Evolutionary conservation across 2,797 vertebrate species (phyloP).

Genomic region (Aotus griseimembra): DNA sequence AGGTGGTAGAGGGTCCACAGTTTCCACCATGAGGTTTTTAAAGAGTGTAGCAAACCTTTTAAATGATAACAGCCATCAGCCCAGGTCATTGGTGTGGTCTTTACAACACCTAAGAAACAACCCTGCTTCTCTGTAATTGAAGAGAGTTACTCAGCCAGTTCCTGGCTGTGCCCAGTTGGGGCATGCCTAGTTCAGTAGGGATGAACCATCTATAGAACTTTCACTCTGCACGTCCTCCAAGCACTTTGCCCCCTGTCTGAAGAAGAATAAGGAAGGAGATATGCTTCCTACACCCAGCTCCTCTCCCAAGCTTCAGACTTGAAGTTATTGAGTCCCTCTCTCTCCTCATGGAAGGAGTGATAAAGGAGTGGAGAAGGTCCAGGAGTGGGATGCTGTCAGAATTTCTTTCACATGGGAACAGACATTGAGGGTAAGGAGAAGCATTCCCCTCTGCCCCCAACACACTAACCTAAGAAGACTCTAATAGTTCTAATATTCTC

Average conservation of each 20-base stretch:
- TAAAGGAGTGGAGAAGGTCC: no score
- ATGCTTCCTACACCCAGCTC: background rate
- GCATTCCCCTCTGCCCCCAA: rapidly evolving
- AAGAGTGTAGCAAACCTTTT: background rate
- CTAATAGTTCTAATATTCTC: background rate
- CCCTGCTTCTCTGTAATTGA: background rate
- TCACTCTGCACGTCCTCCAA: no score
- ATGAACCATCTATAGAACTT: background rate
- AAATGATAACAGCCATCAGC: background rate
- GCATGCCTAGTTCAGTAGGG: background rate
- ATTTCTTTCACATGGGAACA: background rate
- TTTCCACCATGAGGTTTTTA: background rate
- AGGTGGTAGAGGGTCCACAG: rapidly evolving
- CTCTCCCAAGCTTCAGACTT: background rate
- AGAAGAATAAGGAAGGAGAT: background rate
- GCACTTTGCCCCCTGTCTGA: background rate
- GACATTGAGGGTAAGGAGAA: background rate
- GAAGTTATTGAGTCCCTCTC: background rate
- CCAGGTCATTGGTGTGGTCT: background rate
- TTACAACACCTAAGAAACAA: background rate
- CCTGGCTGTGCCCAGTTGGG: background rate
- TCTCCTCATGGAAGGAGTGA: background rate
- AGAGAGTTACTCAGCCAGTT: no score
- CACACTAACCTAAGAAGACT: background rate
- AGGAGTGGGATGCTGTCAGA: background rate